These are phyloP conservation scores for Drosophila tripunctata DNA, from an alignment of 2,888 invertebrate genomes.

Conservation along the genomic window DNA sequence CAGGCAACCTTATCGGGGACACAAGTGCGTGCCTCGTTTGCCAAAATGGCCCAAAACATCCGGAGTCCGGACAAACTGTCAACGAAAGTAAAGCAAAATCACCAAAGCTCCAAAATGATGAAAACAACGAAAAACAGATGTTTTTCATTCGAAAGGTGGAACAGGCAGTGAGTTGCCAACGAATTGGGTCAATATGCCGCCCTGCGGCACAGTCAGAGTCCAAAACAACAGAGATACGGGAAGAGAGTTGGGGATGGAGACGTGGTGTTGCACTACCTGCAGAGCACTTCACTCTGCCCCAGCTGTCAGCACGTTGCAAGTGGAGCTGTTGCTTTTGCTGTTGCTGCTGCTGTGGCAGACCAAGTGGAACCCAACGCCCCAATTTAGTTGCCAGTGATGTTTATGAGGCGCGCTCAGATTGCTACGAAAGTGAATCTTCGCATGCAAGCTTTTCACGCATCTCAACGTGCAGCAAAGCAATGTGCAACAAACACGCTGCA, in stretches of 20 bases:
- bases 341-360: constrained; percentile 45
- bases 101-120: neutral
- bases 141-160: constrained; percentile 53
- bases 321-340: constrained; percentile 17
- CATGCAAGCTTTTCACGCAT: constrained; percentile 63
- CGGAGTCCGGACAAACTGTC: constrained; percentile 62
- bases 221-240: constrained; percentile 10
- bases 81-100: constrained; percentile 69
- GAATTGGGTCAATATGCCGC: constrained; percentile 73
- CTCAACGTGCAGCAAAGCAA: constrained; percentile 31
- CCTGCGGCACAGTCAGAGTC: constrained; percentile 46
- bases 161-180: constrained; percentile 13
- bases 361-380: constrained; percentile 68
- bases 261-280: constrained; percentile 8
- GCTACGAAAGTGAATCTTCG: constrained; percentile 72
- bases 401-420: constrained; percentile 54
- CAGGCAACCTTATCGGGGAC: constrained; percentile 67
- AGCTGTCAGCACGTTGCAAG: constrained; percentile 63
- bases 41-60: constrained; percentile 43
- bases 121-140: constrained; percentile 52
- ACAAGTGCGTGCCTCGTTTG: constrained; percentile 73
- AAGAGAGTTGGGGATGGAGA: neutral
- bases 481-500: constrained; percentile 18
- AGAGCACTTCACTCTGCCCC: constrained; percentile 47
- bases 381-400: constrained; percentile 58